These are phyloP conservation scores for Drosophila yooni DNA, from an alignment of 2,888 invertebrate genomes.

Conservation along the genomic window DNA sequence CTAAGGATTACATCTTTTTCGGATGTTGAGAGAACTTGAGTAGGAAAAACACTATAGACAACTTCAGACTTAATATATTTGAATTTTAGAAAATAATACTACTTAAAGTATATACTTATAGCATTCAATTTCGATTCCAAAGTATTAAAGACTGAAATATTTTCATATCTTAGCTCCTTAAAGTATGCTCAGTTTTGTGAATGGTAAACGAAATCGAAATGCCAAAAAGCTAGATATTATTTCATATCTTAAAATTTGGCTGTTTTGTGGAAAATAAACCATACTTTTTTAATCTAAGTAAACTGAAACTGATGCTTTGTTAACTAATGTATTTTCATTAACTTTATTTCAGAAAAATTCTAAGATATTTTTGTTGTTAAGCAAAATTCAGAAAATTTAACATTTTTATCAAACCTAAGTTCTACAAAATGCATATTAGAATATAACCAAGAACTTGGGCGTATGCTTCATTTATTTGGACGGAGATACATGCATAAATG, in stretches of 20 bases:
- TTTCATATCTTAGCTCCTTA: background rate
- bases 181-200: background rate
- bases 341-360: background rate
- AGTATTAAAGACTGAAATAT: background rate
- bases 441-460: background rate
- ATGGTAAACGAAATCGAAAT: background rate
- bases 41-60: background rate
- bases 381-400: background rate
- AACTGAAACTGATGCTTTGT: background rate
- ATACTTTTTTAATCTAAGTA: background rate
- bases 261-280: background rate
- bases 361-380: background rate
- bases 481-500: background rate
- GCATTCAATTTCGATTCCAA: background rate
- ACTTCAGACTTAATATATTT: background rate
- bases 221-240: background rate
- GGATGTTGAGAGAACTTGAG: background rate
- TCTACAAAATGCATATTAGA: background rate
- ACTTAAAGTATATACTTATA: background rate
- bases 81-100: background rate
- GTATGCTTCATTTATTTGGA: background rate
- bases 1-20: too few species aligned
- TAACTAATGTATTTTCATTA: background rate
- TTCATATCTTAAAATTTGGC: background rate
- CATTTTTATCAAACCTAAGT: background rate